Evolutionary conservation across 2,113 vertebrate species (phyloP), one percentile per base, ranked within the genome.

Genomic region (Nothobranchius furzeri): DNA sequence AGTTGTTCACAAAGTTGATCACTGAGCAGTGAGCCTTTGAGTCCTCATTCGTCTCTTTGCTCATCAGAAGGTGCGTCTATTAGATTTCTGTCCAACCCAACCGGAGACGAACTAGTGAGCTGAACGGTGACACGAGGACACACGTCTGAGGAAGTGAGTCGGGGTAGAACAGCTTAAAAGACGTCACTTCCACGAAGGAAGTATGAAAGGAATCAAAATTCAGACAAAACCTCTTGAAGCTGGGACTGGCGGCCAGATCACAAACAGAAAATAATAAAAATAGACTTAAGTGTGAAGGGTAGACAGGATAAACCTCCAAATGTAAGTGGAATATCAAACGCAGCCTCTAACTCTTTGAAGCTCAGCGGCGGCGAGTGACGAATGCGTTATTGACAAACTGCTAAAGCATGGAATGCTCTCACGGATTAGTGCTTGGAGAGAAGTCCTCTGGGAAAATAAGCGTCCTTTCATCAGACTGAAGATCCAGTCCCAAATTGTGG

Each of bases 311-410:
- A 61, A 68, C 67, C 61, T 60, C 14, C 7, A 63, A 64, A 69
- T 68, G n/a, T 58, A 73, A 75, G 73, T 70, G 68, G 56, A 57
- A 68, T 62, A 76, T 83, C 75, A 85, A 79, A 83, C 4, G 69
- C 30, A 11, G n/a, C 1, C 2, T 55, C 45, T 43, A 40, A 59
- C 6, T 40, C 79, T 82, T 81, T 77, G 69, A 79, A 82, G 81
- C 7, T 9, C 67, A 57, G 55, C 60, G 17, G 51, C 50, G 64
- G 54, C 45, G 43, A 68, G 68, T 55, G 68, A 84, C 65, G 51
- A 79, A 61, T 73, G 71, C 47, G 56, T 57, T 78, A 78, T 75
- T 73, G 76, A 84, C 73, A 80, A 76, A 79, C 67, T 59, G 65
- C 65, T 83, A 70, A 75, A 83, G 66, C 66, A 70, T 51, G 45